A percentile compares a stretch with the other conserved stretches of the same genome.
These are phyloP conservation scores for Sebastes fasciatus DNA, from an alignment of 2,113 vertebrate species.

Conservation along the genomic window DNA sequence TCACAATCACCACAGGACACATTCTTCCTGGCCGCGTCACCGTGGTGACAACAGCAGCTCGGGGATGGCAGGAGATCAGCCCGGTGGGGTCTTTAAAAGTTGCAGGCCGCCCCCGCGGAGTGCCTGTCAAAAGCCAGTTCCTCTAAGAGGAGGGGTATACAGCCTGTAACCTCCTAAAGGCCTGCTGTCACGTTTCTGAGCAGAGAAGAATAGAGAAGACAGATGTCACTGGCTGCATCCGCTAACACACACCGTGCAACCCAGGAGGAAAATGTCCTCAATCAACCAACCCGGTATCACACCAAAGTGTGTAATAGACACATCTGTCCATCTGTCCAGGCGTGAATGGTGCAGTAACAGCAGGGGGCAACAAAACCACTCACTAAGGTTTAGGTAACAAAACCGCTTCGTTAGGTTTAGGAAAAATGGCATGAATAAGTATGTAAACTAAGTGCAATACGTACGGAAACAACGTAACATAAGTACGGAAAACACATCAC, in stretches of 20 bases:
- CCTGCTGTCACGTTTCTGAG: conserved; percentile 69
- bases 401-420: too few species aligned
- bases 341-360: too few species aligned
- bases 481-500: too few species aligned
- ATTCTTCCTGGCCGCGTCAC: conserved; percentile 76
- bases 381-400: too few species aligned
- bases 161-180: conserved; percentile 50
- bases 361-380: too few species aligned
- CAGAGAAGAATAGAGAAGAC: conserved; percentile 65
- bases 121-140: conserved; percentile 73
- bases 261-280: not conserved
- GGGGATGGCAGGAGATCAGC: conserved; percentile 47
- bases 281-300: too few species aligned
- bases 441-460: too few species aligned
- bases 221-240: conserved; percentile 58
- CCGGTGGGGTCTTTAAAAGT: conserved; percentile 62
- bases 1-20: conserved; percentile 67
- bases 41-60: conserved; percentile 72
- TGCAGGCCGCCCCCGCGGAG: conserved; percentile 54
- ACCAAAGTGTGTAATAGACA: too few species aligned
- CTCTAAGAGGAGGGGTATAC: conserved; percentile 63
- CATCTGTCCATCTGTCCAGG: too few species aligned
- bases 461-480: too few species aligned
- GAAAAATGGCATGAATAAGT: too few species aligned
- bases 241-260: not conserved